Percentiles rank a stretch among this genome's conserved stretches.
Conservation (phyloP, 35 echinoderm and acorn worm species). For the Ophiothrix spiculata region DNA sequence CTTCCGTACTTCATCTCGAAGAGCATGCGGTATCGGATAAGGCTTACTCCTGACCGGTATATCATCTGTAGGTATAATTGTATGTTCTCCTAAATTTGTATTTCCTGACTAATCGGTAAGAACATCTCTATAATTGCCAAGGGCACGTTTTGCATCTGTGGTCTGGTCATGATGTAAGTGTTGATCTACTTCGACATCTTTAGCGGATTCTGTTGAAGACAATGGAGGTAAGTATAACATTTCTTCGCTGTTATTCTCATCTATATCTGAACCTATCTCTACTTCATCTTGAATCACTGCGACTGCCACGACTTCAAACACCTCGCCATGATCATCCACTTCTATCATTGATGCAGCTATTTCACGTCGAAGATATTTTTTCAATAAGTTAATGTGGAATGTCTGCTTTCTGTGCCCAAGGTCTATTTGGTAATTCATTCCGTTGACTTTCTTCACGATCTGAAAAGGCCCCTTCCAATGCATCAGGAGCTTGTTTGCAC, state of each 20-base stretch:
- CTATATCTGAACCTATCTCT: background rate
- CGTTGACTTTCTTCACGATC: conserved; percentile 12
- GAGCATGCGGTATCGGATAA: conserved; percentile 40
- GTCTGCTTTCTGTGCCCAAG: conserved; percentile 26
- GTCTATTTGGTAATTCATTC: conserved; percentile 49
- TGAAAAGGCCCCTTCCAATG: conserved; percentile 47
- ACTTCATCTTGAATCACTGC: conserved; percentile 18
- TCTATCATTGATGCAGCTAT: background rate
- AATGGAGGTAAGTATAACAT: conserved; percentile 26
- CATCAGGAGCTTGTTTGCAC: conserved; percentile 54
- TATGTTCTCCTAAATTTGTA: conserved; percentile 43
- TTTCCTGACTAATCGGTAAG: conserved; percentile 49
- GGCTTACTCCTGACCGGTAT: conserved; percentile 22
- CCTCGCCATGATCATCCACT: background rate
- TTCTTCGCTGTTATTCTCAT: background rate
- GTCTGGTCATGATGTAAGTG: too few relatives aligned
- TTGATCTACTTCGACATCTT: conserved; percentile 6
- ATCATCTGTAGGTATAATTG: conserved; percentile 15
- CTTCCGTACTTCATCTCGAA: conserved; percentile 18
- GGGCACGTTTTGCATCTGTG: too few relatives aligned
- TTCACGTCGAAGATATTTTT: conserved; percentile 27
- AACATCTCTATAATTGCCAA: conserved; percentile 1
- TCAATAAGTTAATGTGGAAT: conserved; percentile 54
- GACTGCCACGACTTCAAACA: background rate
- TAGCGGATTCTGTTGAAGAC: background rate